Base-by-base conservation (phyloP, 1,140 invertebrate species). In the Phymastichus coffea region DNA sequence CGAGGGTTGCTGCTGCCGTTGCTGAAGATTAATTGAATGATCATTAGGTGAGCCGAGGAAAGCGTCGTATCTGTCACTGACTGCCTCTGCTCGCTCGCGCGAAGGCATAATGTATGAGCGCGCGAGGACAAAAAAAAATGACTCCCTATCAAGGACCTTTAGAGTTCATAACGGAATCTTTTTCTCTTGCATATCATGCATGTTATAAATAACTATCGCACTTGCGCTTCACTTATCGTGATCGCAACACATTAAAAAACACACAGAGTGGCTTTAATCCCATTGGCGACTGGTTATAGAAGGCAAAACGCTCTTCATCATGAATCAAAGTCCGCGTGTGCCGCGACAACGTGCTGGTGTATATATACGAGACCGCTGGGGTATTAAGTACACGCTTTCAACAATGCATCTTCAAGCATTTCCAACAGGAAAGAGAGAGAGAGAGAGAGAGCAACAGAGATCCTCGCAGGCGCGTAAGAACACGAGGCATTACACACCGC, bases 281-380 rank as follows among this genome's bases (percentile, higher is more conserved):
- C 22, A 26, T 53, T 40, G 20, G 49, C 40, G 49, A 53, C 35
- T 22, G 20, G 37, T 38, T 33, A n/a, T 53, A n/a, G 37, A 40
- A 53, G 37, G 49, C 37, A 40, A 40, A 53, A 53, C 37, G 49
- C 10, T 40, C 33, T 14, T 35, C 28, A n/a, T 53, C 49, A 53
- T 53, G 49, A 53, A 53, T 53, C 49, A 53, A 53, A 53, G 49
- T 40, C 49, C 22, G 35, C 23, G 33, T n/a, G n/a, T n/a, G n/a
- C n/a, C n/a, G n/a, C n/a, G n/a, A n/a, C n/a, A n/a, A n/a, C n/a
- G n/a, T n/a, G n/a, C n/a, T n/a, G n/a, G 26, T 30, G 25, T 30
- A 48, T 3, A 43, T 43, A 43, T 43, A 22, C 19, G 28, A 33
- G 28, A 7, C 12, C 12, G 28, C 12, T 33, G 6, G 28, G 28